These are phyloP conservation scores for Cepaea nemoralis DNA, from an alignment of 1,140 invertebrate genomes.

Conservation along the genomic window DNA sequence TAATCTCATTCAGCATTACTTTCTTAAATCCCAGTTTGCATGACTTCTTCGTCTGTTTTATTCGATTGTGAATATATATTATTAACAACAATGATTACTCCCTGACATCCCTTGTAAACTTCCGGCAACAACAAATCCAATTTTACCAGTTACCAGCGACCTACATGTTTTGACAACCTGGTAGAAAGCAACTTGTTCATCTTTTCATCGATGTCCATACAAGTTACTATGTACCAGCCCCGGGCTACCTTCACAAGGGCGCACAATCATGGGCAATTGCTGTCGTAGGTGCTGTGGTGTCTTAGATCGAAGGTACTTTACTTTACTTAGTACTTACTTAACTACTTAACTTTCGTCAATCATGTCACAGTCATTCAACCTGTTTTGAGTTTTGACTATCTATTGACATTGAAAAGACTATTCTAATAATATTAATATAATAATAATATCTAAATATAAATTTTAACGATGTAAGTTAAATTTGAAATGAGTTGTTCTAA, in stretches of 20 bases:
- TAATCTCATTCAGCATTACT: not conserved
- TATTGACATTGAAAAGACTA: too few species aligned
- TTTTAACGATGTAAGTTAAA: too few species aligned
- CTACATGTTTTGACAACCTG: not conserved
- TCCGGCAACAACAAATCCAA: slow-evolving; percentile 9
- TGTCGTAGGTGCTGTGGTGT: slow-evolving; percentile 30
- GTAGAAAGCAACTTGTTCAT: not conserved
- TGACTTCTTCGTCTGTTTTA: not conserved
- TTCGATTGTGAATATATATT: not conserved
- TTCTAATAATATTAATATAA: too few species aligned
- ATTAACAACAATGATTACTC: slow-evolving; percentile 9
- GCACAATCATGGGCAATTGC: slow-evolving; percentile 29
- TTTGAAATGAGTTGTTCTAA: too few species aligned
- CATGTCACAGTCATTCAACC: too few species aligned
- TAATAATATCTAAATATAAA: too few species aligned
- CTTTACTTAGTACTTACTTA: too few species aligned
- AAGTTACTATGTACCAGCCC: not conserved
- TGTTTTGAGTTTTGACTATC: too few species aligned
- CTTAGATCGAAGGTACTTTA: slow-evolving; percentile 21
- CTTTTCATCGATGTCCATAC: not conserved
- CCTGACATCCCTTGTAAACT: not conserved
- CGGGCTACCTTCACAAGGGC: not conserved
- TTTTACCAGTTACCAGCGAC: not conserved
- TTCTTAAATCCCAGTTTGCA: not conserved
- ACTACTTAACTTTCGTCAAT: too few species aligned